A percentile compares a stretch with the other conserved stretches of the same genome.
phyloP scores from a whole-genome alignment of 2,888 invertebrate species.

The Stenurella melanura region DNA sequence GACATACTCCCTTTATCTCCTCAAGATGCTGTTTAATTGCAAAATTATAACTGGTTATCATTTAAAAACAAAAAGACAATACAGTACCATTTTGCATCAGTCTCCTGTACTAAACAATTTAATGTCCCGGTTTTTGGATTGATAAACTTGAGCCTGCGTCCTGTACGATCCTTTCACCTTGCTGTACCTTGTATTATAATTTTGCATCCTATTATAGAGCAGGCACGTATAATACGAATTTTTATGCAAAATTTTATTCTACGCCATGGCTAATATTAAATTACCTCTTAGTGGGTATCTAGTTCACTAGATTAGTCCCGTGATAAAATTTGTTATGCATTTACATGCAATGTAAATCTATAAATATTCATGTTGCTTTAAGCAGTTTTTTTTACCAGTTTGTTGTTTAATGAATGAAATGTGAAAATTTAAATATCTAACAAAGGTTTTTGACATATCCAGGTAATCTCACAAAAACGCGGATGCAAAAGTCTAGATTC shows the following conservation, averaged over 20 bases:
- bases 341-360: background rate
- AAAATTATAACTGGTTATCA: too few relatives aligned
- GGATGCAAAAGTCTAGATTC: too few relatives aligned
- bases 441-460: too few relatives aligned
- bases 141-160: background rate
- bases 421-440: too few relatives aligned
- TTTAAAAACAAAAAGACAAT: too few relatives aligned
- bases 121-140: too few relatives aligned
- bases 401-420: background rate
- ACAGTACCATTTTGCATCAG: too few relatives aligned
- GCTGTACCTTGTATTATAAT: background rate
- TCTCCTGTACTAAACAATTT: too few relatives aligned
- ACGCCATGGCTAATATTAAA: background rate
- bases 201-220: background rate
- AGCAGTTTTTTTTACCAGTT: background rate
- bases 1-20: too few relatives aligned
- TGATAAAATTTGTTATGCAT: background rate
- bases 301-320: background rate
- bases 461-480: too few relatives aligned
- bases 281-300: background rate
- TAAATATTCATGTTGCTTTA: background rate
- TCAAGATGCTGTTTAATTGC: too few relatives aligned
- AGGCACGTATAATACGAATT: background rate
- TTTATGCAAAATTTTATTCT: background rate
- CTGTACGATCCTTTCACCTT: background rate